Conservation (phyloP, 1,140 invertebrate genomes). For the Magallana gigas region DNA sequence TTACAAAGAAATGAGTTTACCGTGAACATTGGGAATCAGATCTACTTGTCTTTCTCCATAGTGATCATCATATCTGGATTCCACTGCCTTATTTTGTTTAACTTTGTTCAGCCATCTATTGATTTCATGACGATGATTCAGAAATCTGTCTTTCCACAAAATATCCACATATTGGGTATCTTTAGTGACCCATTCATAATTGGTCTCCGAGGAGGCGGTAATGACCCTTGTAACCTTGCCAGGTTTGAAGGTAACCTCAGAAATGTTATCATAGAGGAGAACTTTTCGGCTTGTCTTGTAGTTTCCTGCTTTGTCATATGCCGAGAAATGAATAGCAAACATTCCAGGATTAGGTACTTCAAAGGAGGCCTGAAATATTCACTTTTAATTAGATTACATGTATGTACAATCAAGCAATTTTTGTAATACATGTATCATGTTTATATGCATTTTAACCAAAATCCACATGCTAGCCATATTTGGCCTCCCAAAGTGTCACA, state of each 20-base stretch:
- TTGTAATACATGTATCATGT: too few relatives aligned
- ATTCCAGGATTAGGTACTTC: constrained; percentile 48
- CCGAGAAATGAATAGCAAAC: constrained; percentile 57
- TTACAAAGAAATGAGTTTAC: constrained; percentile 36
- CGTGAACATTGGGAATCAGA: constrained; percentile 51
- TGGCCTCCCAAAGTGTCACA: too few relatives aligned
- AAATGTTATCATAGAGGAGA: constrained; percentile 53
- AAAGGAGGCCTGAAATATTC: constrained; percentile 45
- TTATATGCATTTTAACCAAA: too few relatives aligned
- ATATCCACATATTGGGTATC: constrained; percentile 46
- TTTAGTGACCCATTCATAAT: constrained; percentile 46
- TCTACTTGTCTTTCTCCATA: constrained; percentile 52
- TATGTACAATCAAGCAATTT: too few relatives aligned
- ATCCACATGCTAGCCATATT: too few relatives aligned
- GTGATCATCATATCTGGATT: constrained; percentile 60
- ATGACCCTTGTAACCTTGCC: neutral
- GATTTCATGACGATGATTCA: constrained; percentile 53
- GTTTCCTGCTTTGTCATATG: constrained; percentile 62
- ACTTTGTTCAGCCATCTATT: constrained; percentile 57
- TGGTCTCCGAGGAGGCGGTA: constrained; percentile 44
- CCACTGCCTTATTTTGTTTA: neutral
- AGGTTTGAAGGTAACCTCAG: constrained; percentile 40
- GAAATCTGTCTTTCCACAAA: constrained; percentile 54
- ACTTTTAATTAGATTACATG: too few relatives aligned
- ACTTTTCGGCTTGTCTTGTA: constrained; percentile 52